These are phyloP conservation scores for Drosophila funebris DNA, from an alignment of 1,140 invertebrate species.

Conservation along the genomic window DNA sequence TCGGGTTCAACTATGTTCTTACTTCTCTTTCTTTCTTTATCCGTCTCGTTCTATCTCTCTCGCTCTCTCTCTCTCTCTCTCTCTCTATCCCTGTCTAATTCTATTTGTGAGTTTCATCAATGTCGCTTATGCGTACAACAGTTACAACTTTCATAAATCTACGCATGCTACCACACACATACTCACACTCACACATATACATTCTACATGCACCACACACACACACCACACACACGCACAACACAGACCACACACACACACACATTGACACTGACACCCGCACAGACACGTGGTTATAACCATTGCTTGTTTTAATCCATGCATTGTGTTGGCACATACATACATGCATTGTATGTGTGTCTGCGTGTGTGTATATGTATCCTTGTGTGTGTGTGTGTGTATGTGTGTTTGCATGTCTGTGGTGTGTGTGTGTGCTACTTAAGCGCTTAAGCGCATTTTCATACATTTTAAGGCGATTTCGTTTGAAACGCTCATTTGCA, in stretches of 20 bases:
- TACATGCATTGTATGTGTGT: background rate
- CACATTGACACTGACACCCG: slow-evolving; percentile 15
- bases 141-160: slow-evolving; percentile 46
- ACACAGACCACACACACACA: background rate
- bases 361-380: slow-evolving; percentile 5
- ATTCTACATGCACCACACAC: too few relatives aligned
- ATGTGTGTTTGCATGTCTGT: slow-evolving; percentile 1
- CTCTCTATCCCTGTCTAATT: background rate
- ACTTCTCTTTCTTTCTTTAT: background rate
- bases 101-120: slow-evolving; percentile 14
- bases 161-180: slow-evolving; percentile 16
- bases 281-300: slow-evolving; percentile 60
- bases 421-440: slow-evolving; percentile 29
- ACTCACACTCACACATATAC: background rate
- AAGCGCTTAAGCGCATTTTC: slow-evolving; percentile 72
- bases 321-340: background rate
- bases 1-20: background rate
- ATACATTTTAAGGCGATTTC: slow-evolving; percentile 73
- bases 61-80: slow-evolving; percentile 1
- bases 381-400: slow-evolving; percentile 5
- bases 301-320: slow-evolving; percentile 60
- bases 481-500: slow-evolving; percentile 67
- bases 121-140: slow-evolving; percentile 3
- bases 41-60: background rate
- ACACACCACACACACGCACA: background rate